These are phyloP conservation scores for Rambutsinella grinnellia DNA, from an alignment of 2,888 invertebrate genomes.

Conservation along the genomic window DNA sequence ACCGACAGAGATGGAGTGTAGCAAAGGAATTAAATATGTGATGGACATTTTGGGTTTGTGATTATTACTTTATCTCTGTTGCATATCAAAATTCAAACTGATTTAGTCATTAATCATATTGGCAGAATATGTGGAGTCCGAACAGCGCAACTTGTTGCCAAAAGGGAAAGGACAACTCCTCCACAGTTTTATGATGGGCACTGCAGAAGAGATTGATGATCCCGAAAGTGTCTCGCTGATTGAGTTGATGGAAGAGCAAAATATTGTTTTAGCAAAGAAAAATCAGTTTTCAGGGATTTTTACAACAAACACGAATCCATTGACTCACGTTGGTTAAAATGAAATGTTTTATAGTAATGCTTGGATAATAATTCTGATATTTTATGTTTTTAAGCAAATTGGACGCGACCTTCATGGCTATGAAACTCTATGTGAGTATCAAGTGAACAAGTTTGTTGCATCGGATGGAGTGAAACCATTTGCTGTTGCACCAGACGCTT, in stretches of 20 bases:
- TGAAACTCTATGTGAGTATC: slow-evolving; percentile 81
- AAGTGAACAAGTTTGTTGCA: slow-evolving; percentile 84
- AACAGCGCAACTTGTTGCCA: slow-evolving; percentile 69
- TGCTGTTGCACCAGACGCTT: slow-evolving; percentile 80
- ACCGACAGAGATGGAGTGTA: slow-evolving; percentile 79
- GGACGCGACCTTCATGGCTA: slow-evolving; percentile 84
- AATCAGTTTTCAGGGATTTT: slow-evolving; percentile 81
- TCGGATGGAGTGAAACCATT: slow-evolving; percentile 82
- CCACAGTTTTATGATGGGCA: slow-evolving; percentile 90
- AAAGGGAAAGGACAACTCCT: slow-evolving; percentile 78
- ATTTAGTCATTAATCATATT: too few species aligned
- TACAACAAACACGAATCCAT: slow-evolving; percentile 88
- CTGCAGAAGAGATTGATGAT: slow-evolving; percentile 73
- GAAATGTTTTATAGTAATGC: neutral
- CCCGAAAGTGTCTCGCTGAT: slow-evolving; percentile 84
- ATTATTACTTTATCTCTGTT: too few species aligned
- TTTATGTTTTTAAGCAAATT: slow-evolving; percentile 74
- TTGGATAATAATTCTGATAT: too few species aligned
- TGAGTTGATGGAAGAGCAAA: slow-evolving; percentile 83
- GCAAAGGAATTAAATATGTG: slow-evolving; percentile 75
- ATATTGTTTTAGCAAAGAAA: slow-evolving; percentile 76
- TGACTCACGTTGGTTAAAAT: slow-evolving; percentile 72
- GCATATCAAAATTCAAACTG: too few species aligned
- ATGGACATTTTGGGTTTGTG: slow-evolving; percentile 74
- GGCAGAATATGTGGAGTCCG: slow-evolving; percentile 47